Evolutionary conservation across 2,888 invertebrate species (phyloP), one percentile per base, ranked within the genome.

Genomic region (Drosophila limbata): DNA sequence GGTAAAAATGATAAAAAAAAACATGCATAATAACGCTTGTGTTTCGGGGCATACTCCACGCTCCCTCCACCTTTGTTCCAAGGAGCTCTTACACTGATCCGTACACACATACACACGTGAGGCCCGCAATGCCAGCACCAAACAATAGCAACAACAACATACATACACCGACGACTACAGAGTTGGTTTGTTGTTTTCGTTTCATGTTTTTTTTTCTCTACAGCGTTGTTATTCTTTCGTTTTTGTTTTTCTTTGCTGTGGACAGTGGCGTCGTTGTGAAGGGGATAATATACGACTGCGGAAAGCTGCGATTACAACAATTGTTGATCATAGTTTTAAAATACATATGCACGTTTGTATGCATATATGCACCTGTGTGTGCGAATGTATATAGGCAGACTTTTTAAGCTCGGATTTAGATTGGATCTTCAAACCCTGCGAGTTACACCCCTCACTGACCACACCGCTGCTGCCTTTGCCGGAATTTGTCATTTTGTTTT

Each of bases 401-500:
- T 4, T 10, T 35, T 19, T 6, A 77, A 77, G 42, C 55, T 64
- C 9, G 15, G 50, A 50, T 72, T 75, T 25, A 37, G 6, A 2
- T 17, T 9, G 8, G 6, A 33, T 10, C 10, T 4, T 17, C 15
- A 11, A 37, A 4, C 11, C 6, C 19, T 10, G 3, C 4, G 19
- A 9, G 33, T 40, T 10, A 33, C 3, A 50, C 35, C 62, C 79
- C 61, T 31, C n/a, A 6, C 5, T 48, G 37, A 25, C 56, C 19
- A 65, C 69, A 59, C 76, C 76, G 39, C 75, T 73, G 78, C 25
- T 42, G 39, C 39, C 53, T 61, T 68, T 78, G 50, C 52, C 60
- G 74, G 70, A 79, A 75, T 79, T 75, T 64, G 70, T 79, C 77
- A 78, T 71, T 77, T 74, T 71, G 64, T 85, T 84, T 73, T 73